These are phyloP conservation scores for Coelogynopora nodosa DNA, from an alignment of 2,888 invertebrate genomes.

Conservation along the genomic window DNA sequence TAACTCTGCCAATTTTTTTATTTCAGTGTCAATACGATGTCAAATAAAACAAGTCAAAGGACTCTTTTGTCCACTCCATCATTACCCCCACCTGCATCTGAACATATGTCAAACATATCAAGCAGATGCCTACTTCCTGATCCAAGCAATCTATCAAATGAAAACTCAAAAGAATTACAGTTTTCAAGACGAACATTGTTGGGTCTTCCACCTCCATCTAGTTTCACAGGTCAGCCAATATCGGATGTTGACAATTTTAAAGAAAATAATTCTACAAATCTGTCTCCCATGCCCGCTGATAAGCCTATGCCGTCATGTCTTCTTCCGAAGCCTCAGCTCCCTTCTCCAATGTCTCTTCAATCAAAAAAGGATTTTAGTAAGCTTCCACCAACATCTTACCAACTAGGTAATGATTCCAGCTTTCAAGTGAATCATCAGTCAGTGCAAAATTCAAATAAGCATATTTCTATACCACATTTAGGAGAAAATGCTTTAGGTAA, in stretches of 20 bases:
- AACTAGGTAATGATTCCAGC: too few species aligned
- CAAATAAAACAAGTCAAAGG: too few species aligned
- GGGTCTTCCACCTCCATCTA: neutral
- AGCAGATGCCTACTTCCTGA: neutral
- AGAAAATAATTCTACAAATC: neutral
- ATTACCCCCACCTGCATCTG: neutral
- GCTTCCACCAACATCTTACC: too few species aligned
- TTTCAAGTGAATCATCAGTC: too few species aligned
- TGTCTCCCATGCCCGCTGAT: neutral
- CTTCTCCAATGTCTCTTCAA: neutral
- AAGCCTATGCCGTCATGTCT: neutral
- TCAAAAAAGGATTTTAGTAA: neutral
- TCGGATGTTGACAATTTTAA: too few species aligned
- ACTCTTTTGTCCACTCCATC: neutral
- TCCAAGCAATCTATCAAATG: neutral
- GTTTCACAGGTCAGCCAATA: too few species aligned
- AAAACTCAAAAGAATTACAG: neutral
- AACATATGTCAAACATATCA: neutral
- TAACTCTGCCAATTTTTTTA: too few species aligned
- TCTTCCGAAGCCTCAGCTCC: neutral
- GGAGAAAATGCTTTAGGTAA: too few species aligned
- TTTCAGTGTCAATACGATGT: too few species aligned
- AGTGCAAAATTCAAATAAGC: too few species aligned
- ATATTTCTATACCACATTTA: too few species aligned
- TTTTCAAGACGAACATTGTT: neutral